Percentiles rank a stretch among this genome's conserved stretches.
Conservation (phyloP, 1,140 invertebrate genomes). For the Aphidius ervi region DNA sequence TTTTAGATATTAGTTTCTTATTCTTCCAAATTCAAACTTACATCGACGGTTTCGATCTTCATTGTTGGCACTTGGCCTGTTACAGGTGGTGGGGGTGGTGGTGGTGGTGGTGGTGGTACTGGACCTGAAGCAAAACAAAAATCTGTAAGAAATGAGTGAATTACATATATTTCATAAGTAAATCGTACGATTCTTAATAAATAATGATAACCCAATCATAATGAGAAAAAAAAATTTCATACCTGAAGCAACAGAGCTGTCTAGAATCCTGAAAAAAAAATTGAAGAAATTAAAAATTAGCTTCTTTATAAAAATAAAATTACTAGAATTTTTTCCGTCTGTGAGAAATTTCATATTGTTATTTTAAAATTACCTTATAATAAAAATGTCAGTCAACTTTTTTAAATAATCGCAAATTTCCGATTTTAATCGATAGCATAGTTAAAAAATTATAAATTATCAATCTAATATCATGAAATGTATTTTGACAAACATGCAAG, state of each 20-base stretch:
- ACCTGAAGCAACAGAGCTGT: constrained; percentile 2
- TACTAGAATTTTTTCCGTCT: background rate
- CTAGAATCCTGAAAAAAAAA: constrained; percentile 5
- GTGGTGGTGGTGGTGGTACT: constrained; percentile 53
- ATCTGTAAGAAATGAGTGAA: constrained; percentile 32
- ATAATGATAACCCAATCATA: background rate
- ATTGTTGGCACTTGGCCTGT: constrained; percentile 54
- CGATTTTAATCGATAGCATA: too few species aligned
- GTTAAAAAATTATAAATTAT: too few species aligned
- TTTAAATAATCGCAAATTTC: too few species aligned
- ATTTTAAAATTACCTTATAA: too few species aligned
- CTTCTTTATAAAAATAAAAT: background rate
- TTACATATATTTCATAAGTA: background rate
- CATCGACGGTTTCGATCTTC: constrained; percentile 54
- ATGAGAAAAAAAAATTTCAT: background rate
- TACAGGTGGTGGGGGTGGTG: constrained; percentile 54
- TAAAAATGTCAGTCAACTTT: too few species aligned
- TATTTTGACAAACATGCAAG: too few species aligned
- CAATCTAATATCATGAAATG: too few species aligned
- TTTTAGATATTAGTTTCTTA: too few species aligned
- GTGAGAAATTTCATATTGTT: too few species aligned
- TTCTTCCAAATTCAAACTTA: constrained; percentile 27
- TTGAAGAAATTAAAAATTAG: background rate
- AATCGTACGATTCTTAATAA: too few species aligned
- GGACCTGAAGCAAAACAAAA: constrained; percentile 45